Conservation (phyloP, 2,113 vertebrate genomes). For the Alouatta palliata region DNA sequence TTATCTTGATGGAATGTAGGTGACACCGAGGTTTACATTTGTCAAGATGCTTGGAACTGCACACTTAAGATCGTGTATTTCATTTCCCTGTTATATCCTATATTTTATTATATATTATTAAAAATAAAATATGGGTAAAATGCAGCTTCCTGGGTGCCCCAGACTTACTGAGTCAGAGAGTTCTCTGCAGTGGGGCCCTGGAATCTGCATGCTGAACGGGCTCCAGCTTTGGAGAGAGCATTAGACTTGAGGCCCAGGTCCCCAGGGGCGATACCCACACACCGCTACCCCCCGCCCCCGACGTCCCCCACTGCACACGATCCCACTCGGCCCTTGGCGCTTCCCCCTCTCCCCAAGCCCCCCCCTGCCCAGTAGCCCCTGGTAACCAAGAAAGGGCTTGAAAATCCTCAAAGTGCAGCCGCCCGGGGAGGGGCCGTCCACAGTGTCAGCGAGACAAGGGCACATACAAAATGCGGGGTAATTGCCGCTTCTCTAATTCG, state of each 20-base stretch:
- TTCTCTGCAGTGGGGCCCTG: background rate
- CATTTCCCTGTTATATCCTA: background rate
- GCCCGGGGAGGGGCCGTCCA: constrained; percentile 79
- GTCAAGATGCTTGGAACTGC: background rate
- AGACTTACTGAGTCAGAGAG: background rate
- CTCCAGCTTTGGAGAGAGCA: background rate
- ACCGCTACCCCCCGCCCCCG: background rate
- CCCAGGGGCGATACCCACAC: background rate
- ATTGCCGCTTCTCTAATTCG: constrained; percentile 84
- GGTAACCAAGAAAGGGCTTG: constrained; percentile 84
- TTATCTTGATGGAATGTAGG: background rate
- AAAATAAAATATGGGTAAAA: background rate
- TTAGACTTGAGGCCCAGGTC: background rate
- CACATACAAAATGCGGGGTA: constrained; percentile 85
- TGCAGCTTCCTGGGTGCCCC: background rate
- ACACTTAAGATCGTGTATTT: background rate
- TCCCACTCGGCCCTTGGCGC: background rate
- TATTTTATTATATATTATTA: background rate
- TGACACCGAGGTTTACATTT: background rate
- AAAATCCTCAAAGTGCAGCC: constrained; percentile 84
- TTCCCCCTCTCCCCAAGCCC: constrained; percentile 50
- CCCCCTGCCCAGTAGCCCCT: constrained; percentile 82
- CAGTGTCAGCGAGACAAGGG: constrained; percentile 80
- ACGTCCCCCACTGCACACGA: background rate
- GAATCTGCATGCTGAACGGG: background rate